Evolutionary conservation across 2,888 invertebrate species (phyloP), one percentile per base, ranked within the genome.

Genomic region (Chironomus riparius): DNA sequence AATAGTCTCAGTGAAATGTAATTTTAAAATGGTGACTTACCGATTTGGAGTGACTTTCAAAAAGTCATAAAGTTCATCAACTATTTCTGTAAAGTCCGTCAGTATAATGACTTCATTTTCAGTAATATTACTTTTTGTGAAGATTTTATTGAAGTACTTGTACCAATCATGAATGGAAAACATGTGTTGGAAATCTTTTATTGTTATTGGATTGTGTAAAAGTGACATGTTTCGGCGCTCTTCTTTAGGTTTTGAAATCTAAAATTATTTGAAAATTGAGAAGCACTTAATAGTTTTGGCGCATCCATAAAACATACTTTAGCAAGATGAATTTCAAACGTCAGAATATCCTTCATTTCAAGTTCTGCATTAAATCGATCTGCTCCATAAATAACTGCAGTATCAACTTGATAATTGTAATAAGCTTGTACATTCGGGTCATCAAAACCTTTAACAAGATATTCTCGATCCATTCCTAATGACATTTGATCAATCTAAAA

Each of bases 131-230:
- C 82, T 71, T 78, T 77, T 7, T 81, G 80, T 69, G 87, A 80
- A 24, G 3, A 87, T 77, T 24, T 79, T 82, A 80, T 85, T 86
- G 76, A 87, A 79, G 80, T 85, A 86, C 79, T 72, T 72, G 15
- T 38, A 72, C 95, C 95, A 95, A 2, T 91, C 91, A 72, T 93
- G 88, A 80, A 88, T 88, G 0, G 90, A 88, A 84, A 90, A 93
- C 79, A 88, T 89, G 71, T 85, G 80, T 80, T 91, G 88, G 68
- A 95, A 83, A 79, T 94, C 87, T 1, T 83, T 82, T n/a, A 95
- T 85, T 0, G 91, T 91, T 91, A 93, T 93, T 7, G 93, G 92
- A 80, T 95, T 94, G 86, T 95, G 95, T 18, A 94, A 85, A 77
- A 90, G 89, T 1, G 92, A 91, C 13, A 92, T 92, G 81, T 95